Evolutionary conservation across 92 coral and sea anemone genomes (phyloP).

Genomic region (Epizoanthus stellaris): DNA sequence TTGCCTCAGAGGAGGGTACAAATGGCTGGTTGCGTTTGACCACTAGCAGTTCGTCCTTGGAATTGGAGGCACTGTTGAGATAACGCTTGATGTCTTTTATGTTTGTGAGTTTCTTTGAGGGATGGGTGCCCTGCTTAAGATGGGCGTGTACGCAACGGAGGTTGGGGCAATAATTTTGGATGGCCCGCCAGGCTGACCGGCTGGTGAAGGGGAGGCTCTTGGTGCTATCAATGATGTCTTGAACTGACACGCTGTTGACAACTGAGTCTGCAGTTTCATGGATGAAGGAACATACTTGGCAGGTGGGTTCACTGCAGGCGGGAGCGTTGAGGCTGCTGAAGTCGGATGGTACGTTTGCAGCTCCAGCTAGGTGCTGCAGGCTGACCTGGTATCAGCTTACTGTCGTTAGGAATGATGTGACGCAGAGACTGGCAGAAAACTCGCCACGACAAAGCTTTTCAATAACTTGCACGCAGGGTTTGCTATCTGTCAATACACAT

Average conservation of each 20-base stretch:
- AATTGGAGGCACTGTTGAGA: conserved; percentile 26
- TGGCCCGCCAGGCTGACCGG: conserved; percentile 56
- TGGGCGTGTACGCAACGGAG: neutral
- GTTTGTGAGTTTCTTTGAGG: conserved; percentile 47
- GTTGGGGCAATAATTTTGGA: conserved; percentile 35
- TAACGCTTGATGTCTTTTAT: conserved; percentile 48
- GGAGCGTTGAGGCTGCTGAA: conserved; percentile 49
- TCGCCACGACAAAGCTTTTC: neutral
- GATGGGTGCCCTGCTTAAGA: conserved; percentile 57
- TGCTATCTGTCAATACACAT: no score
- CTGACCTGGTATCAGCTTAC: conserved; percentile 46
- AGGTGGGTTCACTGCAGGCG: conserved; percentile 21
- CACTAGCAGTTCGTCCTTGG: conserved; percentile 51
- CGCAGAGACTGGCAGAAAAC: neutral
- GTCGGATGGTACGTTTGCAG: conserved; percentile 39
- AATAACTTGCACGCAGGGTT: no score
- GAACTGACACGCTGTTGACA: conserved; percentile 52
- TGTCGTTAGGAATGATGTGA: conserved; percentile 28
- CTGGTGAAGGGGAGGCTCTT: conserved; percentile 31
- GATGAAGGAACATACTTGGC: conserved; percentile 59
- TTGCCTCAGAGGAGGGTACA: no score
- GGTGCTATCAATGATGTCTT: conserved; percentile 40
- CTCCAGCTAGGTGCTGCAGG: conserved; percentile 47
- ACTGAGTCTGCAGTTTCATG: conserved; percentile 42
- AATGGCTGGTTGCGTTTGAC: no score